A percentile compares a stretch with the other conserved stretches of the same genome.
These are phyloP conservation scores for Pelochelys cantorii DNA, from an alignment of 2,797 vertebrate species.

Conservation along the genomic window DNA sequence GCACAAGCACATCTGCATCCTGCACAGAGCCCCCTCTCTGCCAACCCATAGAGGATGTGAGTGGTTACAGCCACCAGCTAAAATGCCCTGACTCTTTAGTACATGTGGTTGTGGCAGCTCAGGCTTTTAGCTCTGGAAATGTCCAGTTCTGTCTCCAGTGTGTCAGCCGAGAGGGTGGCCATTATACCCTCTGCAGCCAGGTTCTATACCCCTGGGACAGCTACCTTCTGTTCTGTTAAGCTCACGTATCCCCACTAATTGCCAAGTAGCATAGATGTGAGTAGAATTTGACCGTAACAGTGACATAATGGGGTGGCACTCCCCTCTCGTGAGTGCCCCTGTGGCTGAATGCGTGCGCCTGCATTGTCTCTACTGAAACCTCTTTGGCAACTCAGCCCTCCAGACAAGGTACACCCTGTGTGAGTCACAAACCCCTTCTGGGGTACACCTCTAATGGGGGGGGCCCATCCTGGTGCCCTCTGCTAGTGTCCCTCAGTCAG, in stretches of 20 bases:
- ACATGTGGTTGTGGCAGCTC: background rate
- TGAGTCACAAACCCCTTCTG: too few species aligned
- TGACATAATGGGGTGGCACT: too few species aligned
- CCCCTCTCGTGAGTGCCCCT: too few species aligned
- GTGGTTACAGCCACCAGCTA: background rate
- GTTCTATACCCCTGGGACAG: background rate
- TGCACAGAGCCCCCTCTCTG: background rate
- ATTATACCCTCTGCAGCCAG: background rate
- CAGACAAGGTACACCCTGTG: too few species aligned
- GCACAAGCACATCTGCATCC: rapidly evolving
- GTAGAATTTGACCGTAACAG: background rate
- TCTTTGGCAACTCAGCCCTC: too few species aligned
- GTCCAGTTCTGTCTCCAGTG: background rate
- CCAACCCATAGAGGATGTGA: background rate
- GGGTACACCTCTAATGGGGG: too few species aligned
- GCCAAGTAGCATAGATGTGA: background rate
- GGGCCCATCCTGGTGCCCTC: too few species aligned
- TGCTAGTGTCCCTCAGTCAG: too few species aligned
- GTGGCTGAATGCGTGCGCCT: too few species aligned
- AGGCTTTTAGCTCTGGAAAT: background rate
- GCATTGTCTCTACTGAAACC: too few species aligned
- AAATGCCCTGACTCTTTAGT: too few species aligned
- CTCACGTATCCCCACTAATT: background rate
- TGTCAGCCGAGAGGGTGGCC: background rate
- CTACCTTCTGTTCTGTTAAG: background rate